Conservation (phyloP, 1,140 invertebrate species). For the Cydia splendana region DNA sequence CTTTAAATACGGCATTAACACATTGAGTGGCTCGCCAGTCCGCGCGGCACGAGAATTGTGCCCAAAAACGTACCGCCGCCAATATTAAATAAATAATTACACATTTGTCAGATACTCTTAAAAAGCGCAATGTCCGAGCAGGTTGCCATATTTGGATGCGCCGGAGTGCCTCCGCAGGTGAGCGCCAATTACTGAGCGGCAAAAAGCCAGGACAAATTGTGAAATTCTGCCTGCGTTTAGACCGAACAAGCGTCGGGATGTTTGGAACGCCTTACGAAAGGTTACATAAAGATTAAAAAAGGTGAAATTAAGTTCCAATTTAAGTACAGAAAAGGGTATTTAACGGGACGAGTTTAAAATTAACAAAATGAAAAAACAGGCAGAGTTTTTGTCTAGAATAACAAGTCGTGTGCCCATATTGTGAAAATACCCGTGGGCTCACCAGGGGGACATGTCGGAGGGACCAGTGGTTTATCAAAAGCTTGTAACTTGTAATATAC, state of each 20-base stretch:
- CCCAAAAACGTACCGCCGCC: constrained; percentile 60
- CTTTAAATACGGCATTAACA: constrained; percentile 43
- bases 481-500: too few relatives aligned
- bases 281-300: background rate
- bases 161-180: constrained; percentile 60
- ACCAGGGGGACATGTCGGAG: too few relatives aligned
- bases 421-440: too few relatives aligned
- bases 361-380: too few relatives aligned
- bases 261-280: constrained; percentile 7
- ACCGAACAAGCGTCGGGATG: constrained; percentile 8
- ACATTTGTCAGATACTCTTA: constrained; percentile 76
- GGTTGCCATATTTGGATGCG: constrained; percentile 67
- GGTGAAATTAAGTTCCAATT: constrained; percentile 4
- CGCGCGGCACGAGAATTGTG: constrained; percentile 65
- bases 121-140: constrained; percentile 63
- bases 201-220: constrained; percentile 76
- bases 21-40: constrained; percentile 42
- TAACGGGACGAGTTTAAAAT: background rate
- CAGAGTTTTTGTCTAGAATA: too few relatives aligned
- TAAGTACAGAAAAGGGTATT: background rate
- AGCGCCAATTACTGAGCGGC: constrained; percentile 65
- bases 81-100: constrained; percentile 79
- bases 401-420: too few relatives aligned
- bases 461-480: too few relatives aligned
- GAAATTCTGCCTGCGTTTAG: constrained; percentile 61